These are phyloP conservation scores for Gymnocheta viridis DNA, from an alignment of 2,888 invertebrate species.

Conservation along the genomic window DNA sequence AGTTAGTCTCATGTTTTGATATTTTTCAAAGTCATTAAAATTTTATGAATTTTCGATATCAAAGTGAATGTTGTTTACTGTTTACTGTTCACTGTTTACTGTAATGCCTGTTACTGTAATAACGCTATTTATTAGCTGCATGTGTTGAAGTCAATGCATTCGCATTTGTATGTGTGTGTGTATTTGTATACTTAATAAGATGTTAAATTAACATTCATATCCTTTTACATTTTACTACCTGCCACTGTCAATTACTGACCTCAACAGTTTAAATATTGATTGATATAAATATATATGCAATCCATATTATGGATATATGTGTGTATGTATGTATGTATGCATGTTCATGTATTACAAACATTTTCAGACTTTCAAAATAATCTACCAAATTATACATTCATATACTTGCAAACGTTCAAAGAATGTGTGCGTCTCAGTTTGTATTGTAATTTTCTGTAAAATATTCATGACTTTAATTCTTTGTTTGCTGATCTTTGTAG, in stretches of 20 bases:
- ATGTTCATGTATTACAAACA: not conserved
- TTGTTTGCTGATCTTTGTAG: slow-evolving; percentile 32
- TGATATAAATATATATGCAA: slow-evolving; percentile 73
- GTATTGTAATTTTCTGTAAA: slow-evolving; percentile 58
- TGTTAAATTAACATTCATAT: slow-evolving; percentile 67
- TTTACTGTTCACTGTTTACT: not conserved
- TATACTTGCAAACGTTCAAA: not conserved
- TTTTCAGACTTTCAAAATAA: slow-evolving; percentile 44
- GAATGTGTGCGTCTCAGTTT: not conserved
- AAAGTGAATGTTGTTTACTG: too few relatives aligned
- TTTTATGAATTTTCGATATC: not conserved
- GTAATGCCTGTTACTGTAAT: slow-evolving; percentile 1
- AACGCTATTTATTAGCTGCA: slow-evolving; percentile 10
- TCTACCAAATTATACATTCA: slow-evolving; percentile 47
- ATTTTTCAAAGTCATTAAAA: too few relatives aligned
- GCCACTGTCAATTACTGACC: slow-evolving; percentile 69
- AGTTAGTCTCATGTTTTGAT: too few relatives aligned
- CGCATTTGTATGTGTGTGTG: not conserved
- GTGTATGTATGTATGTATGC: not conserved
- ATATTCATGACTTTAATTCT: slow-evolving; percentile 59
- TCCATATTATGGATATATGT: not conserved
- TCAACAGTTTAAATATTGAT: slow-evolving; percentile 77
- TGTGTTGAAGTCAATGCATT: not conserved
- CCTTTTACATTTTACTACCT: slow-evolving; percentile 62
- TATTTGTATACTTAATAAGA: slow-evolving; percentile 60